Evolutionary conservation across 37 sponge, comb jelly and placozoan genomes (phyloP).

Genomic region (Hexactinellida sp.): DNA sequence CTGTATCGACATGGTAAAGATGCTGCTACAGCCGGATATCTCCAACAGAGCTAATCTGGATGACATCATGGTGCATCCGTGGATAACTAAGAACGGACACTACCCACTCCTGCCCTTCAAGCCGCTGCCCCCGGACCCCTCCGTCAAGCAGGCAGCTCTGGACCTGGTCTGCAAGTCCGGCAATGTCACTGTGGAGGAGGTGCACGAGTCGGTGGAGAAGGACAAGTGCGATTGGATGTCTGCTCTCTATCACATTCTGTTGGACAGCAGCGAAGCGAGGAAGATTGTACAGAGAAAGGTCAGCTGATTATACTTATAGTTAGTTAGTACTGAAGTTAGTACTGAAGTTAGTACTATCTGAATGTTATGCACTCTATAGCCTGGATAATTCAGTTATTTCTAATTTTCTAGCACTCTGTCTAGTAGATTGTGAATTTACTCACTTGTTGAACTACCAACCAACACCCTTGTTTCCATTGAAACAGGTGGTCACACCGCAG

Average conservation of each 20-base stretch:
- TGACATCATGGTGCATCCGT: slow-evolving; percentile 76
- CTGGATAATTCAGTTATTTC: too few species aligned
- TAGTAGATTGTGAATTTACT: too few species aligned
- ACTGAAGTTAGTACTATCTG: too few species aligned
- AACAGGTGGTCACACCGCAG: too few species aligned
- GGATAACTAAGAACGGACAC: slow-evolving; percentile 81
- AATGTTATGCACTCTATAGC: too few species aligned
- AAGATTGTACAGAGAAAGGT: slow-evolving; percentile 29
- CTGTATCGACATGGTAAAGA: slow-evolving; percentile 20
- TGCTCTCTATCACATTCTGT: slow-evolving; percentile 81
- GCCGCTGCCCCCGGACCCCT: slow-evolving; percentile 34
- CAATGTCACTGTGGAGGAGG: slow-evolving; percentile 49
- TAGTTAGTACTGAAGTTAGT: too few species aligned
- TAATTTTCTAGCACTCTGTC: too few species aligned
- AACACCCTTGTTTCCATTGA: too few species aligned
- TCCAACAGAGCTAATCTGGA: slow-evolving; percentile 33
- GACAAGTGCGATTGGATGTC: slow-evolving; percentile 96
- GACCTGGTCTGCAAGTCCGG: slow-evolving; percentile 58
- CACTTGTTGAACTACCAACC: too few species aligned
- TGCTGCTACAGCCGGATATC: slow-evolving; percentile 72
- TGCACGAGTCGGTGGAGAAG: slow-evolving; percentile 57
- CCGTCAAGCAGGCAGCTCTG: slow-evolving; percentile 43
- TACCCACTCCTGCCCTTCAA: slow-evolving; percentile 66
- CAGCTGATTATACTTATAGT: too few species aligned
- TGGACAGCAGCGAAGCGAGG: slow-evolving; percentile 79